These are phyloP conservation scores for Lithobates pipiens DNA, from an alignment of 2,797 vertebrate genomes.

Conservation along the genomic window DNA sequence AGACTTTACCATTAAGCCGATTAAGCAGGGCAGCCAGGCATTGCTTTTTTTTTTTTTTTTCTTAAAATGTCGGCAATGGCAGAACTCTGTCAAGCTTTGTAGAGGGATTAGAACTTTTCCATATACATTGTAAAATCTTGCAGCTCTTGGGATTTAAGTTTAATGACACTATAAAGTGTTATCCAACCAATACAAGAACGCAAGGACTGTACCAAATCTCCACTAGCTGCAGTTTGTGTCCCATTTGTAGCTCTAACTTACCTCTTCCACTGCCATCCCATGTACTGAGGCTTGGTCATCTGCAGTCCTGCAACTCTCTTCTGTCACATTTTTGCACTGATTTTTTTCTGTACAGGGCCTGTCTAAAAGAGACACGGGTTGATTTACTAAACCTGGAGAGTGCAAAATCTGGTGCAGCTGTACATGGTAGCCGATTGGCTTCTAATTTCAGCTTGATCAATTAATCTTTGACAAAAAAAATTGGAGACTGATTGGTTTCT, in stretches of 20 bases:
- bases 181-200: not conserved
- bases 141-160: not conserved
- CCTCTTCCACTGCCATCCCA: slow-evolving; percentile 26
- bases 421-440: too few relatives aligned
- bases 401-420: too few relatives aligned
- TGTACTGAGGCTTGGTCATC: not conserved
- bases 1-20: not conserved
- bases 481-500: too few relatives aligned
- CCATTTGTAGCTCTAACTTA: slow-evolving; percentile 30
- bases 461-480: too few relatives aligned
- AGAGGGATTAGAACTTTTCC: not conserved
- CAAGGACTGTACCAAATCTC: not conserved
- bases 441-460: too few relatives aligned
- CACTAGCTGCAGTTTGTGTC: slow-evolving; percentile 21
- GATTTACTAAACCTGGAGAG: too few relatives aligned
- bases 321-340: not conserved
- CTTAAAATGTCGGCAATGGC: not conserved
- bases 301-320: not conserved
- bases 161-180: not conserved
- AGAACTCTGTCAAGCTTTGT: too few relatives aligned
- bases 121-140: not conserved
- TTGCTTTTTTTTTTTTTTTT: too few relatives aligned
- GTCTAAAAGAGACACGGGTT: too few relatives aligned
- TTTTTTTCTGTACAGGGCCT: not conserved
- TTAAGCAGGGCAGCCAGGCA: not conserved